phyloP scores from a whole-genome alignment of 2,797 vertebrate species.

The Morus bassanus region DNA sequence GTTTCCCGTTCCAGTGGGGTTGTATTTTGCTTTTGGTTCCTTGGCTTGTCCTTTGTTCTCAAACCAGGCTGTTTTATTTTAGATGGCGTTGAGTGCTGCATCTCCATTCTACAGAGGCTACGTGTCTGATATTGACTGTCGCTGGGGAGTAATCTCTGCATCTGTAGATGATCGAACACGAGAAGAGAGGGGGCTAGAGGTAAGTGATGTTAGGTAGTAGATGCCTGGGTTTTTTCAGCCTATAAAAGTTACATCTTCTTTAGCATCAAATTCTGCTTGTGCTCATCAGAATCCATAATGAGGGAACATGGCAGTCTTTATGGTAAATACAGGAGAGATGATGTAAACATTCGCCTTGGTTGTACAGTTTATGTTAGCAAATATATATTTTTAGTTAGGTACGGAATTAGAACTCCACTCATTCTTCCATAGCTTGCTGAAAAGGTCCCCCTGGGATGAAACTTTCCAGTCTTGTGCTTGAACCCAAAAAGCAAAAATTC shows the following conservation, averaged over 20 bases:
- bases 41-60: not conserved
- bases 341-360: not conserved
- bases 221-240: not conserved
- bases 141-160: slow-evolving; percentile 97
- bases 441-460: not conserved
- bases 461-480: not conserved
- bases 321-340: not conserved
- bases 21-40: not conserved
- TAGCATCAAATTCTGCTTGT: not conserved
- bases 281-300: not conserved
- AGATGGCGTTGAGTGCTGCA: slow-evolving; percentile 98
- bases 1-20: not conserved
- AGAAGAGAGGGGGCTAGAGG: slow-evolving; percentile 94
- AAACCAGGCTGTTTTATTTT: not conserved
- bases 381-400: not conserved
- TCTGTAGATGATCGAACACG: slow-evolving; percentile 94
- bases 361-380: not conserved
- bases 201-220: slow-evolving; percentile 40
- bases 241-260: not conserved
- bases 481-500: not conserved
- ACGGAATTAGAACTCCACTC: not conserved
- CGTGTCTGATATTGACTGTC: slow-evolving; percentile 95
- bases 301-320: not conserved
- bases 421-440: not conserved
- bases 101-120: slow-evolving; percentile 96